Evolutionary conservation across 2,797 vertebrate species (phyloP).

Genomic region (Phoeniculus purpureus): DNA sequence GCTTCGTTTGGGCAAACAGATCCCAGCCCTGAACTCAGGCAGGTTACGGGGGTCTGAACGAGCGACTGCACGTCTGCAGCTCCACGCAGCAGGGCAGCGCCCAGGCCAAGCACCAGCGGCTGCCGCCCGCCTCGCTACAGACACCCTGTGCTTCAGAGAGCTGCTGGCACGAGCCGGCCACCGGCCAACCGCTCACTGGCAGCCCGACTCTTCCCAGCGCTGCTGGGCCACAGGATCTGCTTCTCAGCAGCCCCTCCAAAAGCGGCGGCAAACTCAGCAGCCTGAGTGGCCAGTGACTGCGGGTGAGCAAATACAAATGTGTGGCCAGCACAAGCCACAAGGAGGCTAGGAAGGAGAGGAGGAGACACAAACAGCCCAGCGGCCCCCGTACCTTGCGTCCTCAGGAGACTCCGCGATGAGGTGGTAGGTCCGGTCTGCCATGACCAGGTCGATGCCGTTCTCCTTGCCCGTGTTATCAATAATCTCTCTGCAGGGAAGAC

Average conservation of each 20-base stretch:
- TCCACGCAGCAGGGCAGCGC: not conserved
- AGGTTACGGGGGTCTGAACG: not conserved
- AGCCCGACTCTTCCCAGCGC: not conserved
- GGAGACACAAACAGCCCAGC: too few relatives aligned
- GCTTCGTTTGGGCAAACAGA: not conserved
- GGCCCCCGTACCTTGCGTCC: slow-evolving; percentile 87
- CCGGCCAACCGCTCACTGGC: not conserved
- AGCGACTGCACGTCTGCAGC: not conserved
- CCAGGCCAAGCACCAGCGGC: not conserved
- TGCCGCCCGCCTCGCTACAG: not conserved
- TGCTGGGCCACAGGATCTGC: not conserved
- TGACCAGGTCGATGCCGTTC: slow-evolving; percentile 92
- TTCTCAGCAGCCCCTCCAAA: not conserved
- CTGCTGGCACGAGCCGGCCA: not conserved
- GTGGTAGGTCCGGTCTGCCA: slow-evolving; percentile 90
- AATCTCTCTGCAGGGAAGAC: slow-evolving; percentile 84
- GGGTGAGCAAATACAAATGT: not conserved
- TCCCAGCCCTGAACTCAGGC: not conserved
- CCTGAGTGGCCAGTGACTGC: not conserved
- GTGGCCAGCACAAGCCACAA: not conserved
- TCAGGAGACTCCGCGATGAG: slow-evolving; percentile 94
- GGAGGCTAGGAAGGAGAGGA: not conserved
- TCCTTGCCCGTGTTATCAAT: slow-evolving; percentile 93
- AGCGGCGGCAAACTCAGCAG: not conserved
- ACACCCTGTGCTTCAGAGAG: not conserved